These are phyloP conservation scores for Carettochelys insculpta DNA, from an alignment of 2,113 vertebrate species.

Conservation along the genomic window DNA sequence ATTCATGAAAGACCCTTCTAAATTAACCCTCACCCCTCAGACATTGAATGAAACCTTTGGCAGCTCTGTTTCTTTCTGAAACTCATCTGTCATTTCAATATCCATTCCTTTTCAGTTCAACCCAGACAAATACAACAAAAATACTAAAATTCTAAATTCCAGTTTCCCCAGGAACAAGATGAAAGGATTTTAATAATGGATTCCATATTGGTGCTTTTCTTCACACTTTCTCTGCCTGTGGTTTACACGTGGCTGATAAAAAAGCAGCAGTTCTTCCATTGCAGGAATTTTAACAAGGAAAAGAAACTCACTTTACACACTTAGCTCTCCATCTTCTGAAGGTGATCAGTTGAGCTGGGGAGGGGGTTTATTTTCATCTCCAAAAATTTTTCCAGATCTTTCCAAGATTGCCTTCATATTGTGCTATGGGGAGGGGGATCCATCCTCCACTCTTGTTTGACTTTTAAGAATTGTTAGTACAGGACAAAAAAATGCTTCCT, in stretches of 20 bases:
- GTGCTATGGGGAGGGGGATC: neutral
- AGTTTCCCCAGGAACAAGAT: neutral
- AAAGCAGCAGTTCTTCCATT: neutral
- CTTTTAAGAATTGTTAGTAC: neutral
- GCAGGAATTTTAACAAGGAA: neutral
- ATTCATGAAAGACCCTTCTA: neutral
- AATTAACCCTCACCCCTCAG: neutral
- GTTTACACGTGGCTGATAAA: rapidly evolving
- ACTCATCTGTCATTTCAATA: neutral
- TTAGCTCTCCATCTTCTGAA: neutral
- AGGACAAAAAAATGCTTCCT: neutral
- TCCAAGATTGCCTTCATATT: neutral
- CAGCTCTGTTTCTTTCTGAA: neutral
- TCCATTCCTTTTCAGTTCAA: neutral
- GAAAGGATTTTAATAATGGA: neutral
- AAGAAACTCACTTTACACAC: neutral
- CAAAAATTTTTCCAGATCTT: neutral
- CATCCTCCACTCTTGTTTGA: neutral
- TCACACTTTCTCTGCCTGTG: neutral
- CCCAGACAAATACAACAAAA: neutral
- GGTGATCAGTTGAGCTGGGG: neutral
- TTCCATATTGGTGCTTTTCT: neutral
- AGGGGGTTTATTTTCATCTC: neutral
- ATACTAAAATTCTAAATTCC: neutral
- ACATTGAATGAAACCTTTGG: neutral